Conservation (phyloP, 2,797 vertebrate genomes). For the Poliocrania exsul region DNA sequence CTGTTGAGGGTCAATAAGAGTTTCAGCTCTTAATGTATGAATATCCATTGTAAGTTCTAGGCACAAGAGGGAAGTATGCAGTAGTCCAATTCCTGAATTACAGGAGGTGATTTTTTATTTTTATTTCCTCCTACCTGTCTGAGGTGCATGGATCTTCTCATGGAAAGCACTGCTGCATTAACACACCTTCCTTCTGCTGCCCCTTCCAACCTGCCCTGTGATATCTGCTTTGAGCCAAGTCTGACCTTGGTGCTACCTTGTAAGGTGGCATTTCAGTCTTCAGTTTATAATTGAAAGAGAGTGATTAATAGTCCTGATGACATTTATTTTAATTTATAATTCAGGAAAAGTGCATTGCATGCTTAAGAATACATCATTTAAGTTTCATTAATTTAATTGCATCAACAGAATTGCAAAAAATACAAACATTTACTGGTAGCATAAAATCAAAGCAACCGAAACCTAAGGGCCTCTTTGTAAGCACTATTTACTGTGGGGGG, state of each 20-base stretch:
- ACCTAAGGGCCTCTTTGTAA: not conserved
- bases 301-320: not conserved
- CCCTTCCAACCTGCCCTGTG: not conserved
- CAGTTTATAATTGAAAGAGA: not conserved
- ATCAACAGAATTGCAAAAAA: not conserved
- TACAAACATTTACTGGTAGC: not conserved
- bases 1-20: not conserved
- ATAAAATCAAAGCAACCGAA: not conserved
- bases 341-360: not conserved
- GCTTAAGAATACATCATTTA: not conserved
- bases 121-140: not conserved
- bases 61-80: not conserved
- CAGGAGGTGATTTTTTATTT: not conserved
- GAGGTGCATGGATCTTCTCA: not conserved
- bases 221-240: not conserved
- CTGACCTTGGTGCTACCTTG: not conserved
- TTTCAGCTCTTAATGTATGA: not conserved
- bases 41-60: not conserved
- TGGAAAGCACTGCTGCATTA: not conserved
- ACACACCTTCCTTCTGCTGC: not conserved
- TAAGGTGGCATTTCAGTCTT: not conserved
- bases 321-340: not conserved
- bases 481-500: not conserved
- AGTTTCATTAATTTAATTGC: not conserved
- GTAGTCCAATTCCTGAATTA: not conserved